Evolutionary conservation across 2,113 vertebrate species (phyloP).

Genomic region (Gambusia affinis): DNA sequence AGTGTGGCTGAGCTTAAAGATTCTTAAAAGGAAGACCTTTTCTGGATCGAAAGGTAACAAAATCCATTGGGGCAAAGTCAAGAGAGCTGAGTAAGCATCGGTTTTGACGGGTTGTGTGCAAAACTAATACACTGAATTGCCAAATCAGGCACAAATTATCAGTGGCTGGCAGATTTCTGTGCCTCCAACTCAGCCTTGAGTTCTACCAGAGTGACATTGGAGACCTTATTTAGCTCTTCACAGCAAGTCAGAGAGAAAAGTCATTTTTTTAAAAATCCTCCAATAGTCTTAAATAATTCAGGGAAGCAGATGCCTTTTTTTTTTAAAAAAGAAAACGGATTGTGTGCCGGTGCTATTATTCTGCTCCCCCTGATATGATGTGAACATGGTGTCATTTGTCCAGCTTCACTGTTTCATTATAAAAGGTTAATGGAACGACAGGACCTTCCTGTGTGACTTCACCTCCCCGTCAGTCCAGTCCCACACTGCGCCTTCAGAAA

Average conservation of each 20-base stretch:
- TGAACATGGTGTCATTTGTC: constrained; percentile 38
- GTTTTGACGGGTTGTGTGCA: constrained; percentile 4
- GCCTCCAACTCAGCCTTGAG: background rate
- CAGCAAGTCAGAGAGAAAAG: background rate
- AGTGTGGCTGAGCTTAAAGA: constrained; percentile 1
- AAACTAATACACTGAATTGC: background rate
- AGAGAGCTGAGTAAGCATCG: background rate
- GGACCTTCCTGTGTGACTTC: constrained; percentile 46
- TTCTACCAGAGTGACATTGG: background rate
- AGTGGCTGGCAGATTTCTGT: constrained; percentile 1
- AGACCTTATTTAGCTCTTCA: background rate
- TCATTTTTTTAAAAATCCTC: background rate
- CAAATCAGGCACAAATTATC: constrained; percentile 4
- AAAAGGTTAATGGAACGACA: constrained; percentile 66
- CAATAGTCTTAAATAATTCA: constrained; percentile 3
- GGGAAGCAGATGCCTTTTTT: background rate
- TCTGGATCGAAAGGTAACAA: constrained; percentile 6
- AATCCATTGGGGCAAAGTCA: background rate
- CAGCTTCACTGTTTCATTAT: constrained; percentile 54
- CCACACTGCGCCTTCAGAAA: constrained; percentile 22
- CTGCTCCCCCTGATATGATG: constrained; percentile 28
- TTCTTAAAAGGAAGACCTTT: constrained; percentile 4
- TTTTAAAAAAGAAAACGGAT: background rate
- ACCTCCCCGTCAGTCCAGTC: constrained; percentile 46
- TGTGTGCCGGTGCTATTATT: constrained; percentile 6